Conservation (phyloP, 2,797 vertebrate genomes). For the Poeciliopsis infans region DNA sequence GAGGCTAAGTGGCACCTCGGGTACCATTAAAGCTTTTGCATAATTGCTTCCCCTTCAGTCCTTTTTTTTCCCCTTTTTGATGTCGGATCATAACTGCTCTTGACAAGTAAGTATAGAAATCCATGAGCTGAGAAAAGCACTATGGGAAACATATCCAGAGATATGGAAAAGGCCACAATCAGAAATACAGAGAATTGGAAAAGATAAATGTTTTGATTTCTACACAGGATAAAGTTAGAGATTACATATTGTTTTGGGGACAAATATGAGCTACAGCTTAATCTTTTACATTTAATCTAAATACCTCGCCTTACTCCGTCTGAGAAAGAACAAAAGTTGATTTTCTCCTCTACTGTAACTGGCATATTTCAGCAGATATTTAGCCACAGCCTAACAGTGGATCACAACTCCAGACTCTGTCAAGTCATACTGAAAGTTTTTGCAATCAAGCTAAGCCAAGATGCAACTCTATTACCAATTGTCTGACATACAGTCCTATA, state of each 20-base stretch:
- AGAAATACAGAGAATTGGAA: not conserved
- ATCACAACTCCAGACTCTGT: not conserved
- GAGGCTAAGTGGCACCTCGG: conserved; percentile 64
- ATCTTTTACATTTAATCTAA: not conserved
- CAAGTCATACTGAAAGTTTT: not conserved
- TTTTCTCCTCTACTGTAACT: not conserved
- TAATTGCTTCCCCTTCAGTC: conserved; percentile 53
- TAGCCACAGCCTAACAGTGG: not conserved
- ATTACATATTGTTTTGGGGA: not conserved
- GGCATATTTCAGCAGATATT: not conserved
- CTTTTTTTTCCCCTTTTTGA: conserved; percentile 25
- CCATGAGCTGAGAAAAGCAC: not conserved
- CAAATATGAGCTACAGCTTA: not conserved
- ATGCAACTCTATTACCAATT: not conserved
- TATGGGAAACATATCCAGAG: not conserved
- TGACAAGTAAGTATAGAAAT: conserved; percentile 6
- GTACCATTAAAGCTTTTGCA: conserved; percentile 57
- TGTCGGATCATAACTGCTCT: conserved; percentile 28
- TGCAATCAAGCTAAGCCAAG: not conserved
- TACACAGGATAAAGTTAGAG: not conserved
- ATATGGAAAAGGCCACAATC: not conserved
- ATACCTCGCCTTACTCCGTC: not conserved
- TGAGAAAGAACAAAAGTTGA: no score
- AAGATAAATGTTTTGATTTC: not conserved
- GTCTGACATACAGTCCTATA: not conserved